Evolutionary conservation across 2,113 vertebrate genomes (phyloP).

Genomic region (Halichoeres trimaculatus): DNA sequence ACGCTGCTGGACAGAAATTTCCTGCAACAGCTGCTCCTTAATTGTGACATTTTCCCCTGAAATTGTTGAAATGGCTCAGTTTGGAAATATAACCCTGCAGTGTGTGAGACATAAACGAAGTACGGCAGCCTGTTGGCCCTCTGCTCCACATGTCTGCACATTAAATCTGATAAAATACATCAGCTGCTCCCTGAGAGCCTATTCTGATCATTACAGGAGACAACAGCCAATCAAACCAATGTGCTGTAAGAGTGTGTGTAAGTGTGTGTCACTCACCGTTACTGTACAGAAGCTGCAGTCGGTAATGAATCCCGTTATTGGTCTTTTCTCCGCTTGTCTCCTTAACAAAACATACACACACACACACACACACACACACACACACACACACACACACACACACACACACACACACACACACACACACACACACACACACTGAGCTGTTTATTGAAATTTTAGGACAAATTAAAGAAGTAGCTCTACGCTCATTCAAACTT

Average conservation of each 20-base stretch:
- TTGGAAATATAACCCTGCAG: conserved; percentile 26
- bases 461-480: no score
- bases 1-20: neutral
- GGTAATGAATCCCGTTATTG: conserved; percentile 96
- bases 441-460: neutral
- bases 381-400: conserved; percentile 44
- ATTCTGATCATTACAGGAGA: neutral
- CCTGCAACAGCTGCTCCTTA: conserved; percentile 29
- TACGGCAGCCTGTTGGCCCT: conserved; percentile 30
- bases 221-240: conserved; percentile 3
- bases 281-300: conserved; percentile 95
- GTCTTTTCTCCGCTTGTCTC: conserved; percentile 95
- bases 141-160: conserved; percentile 5
- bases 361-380: conserved; percentile 44
- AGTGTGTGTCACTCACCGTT: conserved; percentile 86
- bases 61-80: conserved; percentile 28
- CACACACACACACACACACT: conserved; percentile 35
- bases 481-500: conserved; percentile 36
- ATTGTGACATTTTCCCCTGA: conserved; percentile 24
- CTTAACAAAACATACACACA: conserved; percentile 72
- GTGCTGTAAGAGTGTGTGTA: neutral
- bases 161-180: neutral
- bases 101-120: conserved; percentile 4
- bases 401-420: conserved; percentile 45
- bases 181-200: conserved; percentile 5